A percentile compares a stretch with the other conserved stretches of the same genome.
Conservation (phyloP, 1,140 invertebrate species). For the Diorhabda elongata region DNA sequence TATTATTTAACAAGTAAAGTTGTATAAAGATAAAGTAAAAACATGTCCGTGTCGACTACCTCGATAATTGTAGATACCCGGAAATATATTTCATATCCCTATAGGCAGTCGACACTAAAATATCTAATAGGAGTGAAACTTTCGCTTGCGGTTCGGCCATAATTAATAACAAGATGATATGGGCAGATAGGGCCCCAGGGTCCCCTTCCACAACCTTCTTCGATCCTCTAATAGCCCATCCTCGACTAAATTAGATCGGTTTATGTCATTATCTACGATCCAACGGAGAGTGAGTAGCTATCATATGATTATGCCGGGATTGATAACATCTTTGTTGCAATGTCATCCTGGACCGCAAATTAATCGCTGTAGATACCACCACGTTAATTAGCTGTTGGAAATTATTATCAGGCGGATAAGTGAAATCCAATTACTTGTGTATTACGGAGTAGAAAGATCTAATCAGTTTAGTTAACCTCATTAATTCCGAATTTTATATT, state of each 20-base stretch:
- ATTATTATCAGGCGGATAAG: conserved; percentile 17
- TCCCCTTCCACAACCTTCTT: conserved; percentile 10
- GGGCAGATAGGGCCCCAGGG: conserved; percentile 19
- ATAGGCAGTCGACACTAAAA: too few species aligned
- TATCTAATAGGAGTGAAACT: neutral
- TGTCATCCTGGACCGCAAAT: conserved; percentile 30
- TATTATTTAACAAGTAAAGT: too few species aligned
- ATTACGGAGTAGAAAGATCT: neutral
- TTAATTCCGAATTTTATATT: neutral
- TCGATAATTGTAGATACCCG: too few species aligned
- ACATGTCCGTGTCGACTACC: too few species aligned
- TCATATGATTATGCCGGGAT: conserved; percentile 30
- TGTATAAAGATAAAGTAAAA: too few species aligned
- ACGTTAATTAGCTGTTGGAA: conserved; percentile 23
- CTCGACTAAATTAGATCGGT: conserved; percentile 33
- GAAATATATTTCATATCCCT: too few species aligned
- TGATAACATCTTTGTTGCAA: conserved; percentile 33
- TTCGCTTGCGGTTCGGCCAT: conserved; percentile 11
- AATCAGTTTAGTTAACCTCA: neutral
- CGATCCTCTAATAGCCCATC: conserved; percentile 25
- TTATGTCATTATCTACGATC: conserved; percentile 32
- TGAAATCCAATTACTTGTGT: conserved; percentile 17
- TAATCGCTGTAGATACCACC: conserved; percentile 24
- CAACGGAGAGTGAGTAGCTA: conserved; percentile 20
- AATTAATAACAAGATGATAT: conserved; percentile 29